Conservation (phyloP, 2,797 vertebrate genomes). For the Pseudomugil gertrudae region DNA sequence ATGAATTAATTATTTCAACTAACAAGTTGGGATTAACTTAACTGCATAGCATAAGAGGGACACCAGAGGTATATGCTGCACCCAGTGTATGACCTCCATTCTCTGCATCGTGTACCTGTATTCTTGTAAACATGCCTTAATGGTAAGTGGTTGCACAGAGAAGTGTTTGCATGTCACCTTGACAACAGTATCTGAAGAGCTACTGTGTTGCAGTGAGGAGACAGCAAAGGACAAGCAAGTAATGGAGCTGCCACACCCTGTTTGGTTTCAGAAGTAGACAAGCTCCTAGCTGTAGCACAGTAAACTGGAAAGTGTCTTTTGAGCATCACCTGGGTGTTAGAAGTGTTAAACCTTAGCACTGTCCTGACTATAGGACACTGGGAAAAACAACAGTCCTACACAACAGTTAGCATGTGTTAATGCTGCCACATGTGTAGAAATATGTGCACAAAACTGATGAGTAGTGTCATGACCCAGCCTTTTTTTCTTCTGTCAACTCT, state of each 20-base stretch:
- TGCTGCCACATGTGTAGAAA: conserved; percentile 10
- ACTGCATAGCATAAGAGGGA: not conserved
- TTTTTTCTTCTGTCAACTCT: conserved; percentile 50
- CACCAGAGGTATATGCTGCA: not conserved
- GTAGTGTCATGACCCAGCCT: conserved; percentile 45
- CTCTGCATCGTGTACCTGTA: conserved; percentile 26
- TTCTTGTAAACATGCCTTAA: conserved; percentile 28
- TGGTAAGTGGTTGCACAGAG: conserved; percentile 30
- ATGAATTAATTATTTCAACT: not conserved
- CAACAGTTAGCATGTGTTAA: not conserved
- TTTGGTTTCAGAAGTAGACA: conserved; percentile 59
- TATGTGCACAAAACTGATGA: conserved; percentile 20
- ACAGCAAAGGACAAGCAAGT: conserved; percentile 70
- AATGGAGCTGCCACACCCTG: conserved; percentile 73
- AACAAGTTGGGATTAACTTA: not conserved
- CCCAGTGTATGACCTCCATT: conserved; percentile 41
- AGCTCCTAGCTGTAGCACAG: conserved; percentile 62
- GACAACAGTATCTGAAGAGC: conserved; percentile 50
- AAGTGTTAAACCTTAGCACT: conserved; percentile 46
- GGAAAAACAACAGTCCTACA: conserved; percentile 16
- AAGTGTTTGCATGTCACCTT: conserved; percentile 56
- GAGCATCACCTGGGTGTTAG: conserved; percentile 58
- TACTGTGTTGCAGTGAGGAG: conserved; percentile 39
- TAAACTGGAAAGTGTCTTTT: conserved; percentile 48
- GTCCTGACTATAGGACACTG: conserved; percentile 33